phyloP scores from a whole-genome alignment of 2,113 vertebrate species.

The Ctenomys sociabilis region DNA sequence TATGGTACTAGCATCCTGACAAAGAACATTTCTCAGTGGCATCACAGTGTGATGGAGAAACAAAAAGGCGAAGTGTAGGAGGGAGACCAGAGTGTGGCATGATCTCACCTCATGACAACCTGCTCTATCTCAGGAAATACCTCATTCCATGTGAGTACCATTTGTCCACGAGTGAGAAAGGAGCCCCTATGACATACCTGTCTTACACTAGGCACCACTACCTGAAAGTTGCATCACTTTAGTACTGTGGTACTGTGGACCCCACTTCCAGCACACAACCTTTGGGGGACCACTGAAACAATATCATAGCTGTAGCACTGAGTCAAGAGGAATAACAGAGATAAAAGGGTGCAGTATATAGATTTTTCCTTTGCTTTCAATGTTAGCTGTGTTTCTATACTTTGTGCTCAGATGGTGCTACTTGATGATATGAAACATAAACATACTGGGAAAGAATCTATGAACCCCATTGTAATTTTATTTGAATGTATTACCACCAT shows the following conservation, averaged over 20 bases:
- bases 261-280: neutral
- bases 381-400: neutral
- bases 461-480: neutral
- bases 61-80: rapidly evolving
- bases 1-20: neutral
- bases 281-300: neutral
- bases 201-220: neutral
- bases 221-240: neutral
- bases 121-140: neutral
- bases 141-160: neutral
- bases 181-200: neutral
- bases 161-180: neutral
- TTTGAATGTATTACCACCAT: neutral
- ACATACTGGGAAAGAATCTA: neutral
- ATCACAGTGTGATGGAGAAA: neutral
- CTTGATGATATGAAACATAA: neutral
- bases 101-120: neutral
- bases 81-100: neutral
- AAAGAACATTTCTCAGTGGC: neutral
- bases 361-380: neutral
- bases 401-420: neutral
- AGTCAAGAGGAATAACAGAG: neutral
- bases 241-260: neutral
- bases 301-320: neutral
- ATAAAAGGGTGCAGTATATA: too few relatives aligned